Base-by-base conservation (phyloP, 2,113 vertebrate genomes). In the Leptodactylus fuscus region DNA sequence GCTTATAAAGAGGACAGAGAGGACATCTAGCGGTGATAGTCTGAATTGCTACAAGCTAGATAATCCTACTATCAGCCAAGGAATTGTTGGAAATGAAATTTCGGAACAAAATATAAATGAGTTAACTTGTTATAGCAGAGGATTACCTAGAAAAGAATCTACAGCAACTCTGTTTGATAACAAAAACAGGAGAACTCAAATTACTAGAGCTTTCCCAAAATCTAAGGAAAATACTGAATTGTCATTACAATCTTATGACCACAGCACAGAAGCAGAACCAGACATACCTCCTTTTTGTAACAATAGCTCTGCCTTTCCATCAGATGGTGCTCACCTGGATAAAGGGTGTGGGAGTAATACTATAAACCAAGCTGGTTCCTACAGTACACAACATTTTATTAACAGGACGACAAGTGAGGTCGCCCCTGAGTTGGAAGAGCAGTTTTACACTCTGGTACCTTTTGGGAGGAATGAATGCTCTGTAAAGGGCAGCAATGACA, bases 361-460 rank as follows among this genome's bases (percentile, higher is more conserved):
- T 81, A 89, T 82, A 86, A 88, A 41, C 76, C 71, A 81, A 0
- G 2, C n/a, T 0, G 83, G 49, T 2, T 49, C 89, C 6, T 83
- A 88, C 0, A 88, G 82, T 1, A 81, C 92, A 4, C 92, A 91
- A 75, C 81, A 91, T 88, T 93, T 90, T 87, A 90, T 94, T 91
- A 93, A 94, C 27, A 94, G 94, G 88, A 94, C 89, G 91, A 92
- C 89, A 91, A 94, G 90, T 49, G 93, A 97, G 86, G 93, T 92
- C 79, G 94, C 94, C 90, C 95, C 94, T 90, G 93, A 93, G 83
- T 93, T 94, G 85, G 92, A 93, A 62, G 96, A 92, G 88, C 96
- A 96, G 91, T 96, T 97, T 92, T 99, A 98, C 92, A 99, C 97
- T 1, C 90, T 99, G 74, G 98, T 99, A 81, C 97, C 98, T 70